These are phyloP conservation scores for Acanthopleura granulata DNA, from an alignment of 2,888 invertebrate genomes.

Conservation along the genomic window DNA sequence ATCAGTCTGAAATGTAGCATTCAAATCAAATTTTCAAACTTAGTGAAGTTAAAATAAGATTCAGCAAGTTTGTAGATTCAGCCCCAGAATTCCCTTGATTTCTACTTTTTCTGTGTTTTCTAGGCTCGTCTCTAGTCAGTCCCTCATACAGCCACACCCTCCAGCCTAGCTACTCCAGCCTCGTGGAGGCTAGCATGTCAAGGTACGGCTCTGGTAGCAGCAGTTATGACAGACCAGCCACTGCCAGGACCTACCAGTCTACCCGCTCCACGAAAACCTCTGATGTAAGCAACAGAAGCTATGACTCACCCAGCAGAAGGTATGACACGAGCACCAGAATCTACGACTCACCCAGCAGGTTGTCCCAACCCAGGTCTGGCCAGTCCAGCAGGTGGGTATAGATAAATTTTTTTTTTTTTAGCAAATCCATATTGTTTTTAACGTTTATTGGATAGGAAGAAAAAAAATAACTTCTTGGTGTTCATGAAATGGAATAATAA, in stretches of 20 bases:
- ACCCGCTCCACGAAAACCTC: background rate
- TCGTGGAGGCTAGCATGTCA: constrained; percentile 6
- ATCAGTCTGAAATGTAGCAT: too few relatives aligned
- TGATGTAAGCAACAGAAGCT: background rate
- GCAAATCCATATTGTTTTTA: too few relatives aligned
- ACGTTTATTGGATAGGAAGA: too few relatives aligned
- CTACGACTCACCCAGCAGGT: constrained; percentile 3
- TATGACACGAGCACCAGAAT: constrained; percentile 4
- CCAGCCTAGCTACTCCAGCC: background rate
- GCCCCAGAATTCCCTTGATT: too few relatives aligned
- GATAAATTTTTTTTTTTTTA: background rate
- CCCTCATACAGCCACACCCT: background rate
- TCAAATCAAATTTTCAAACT: too few relatives aligned
- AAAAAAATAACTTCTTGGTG: too few relatives aligned
- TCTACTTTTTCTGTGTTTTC: background rate
- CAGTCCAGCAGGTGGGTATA: constrained; percentile 5
- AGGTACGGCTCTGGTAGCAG: background rate
- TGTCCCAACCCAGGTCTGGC: background rate
- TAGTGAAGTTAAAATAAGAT: too few relatives aligned
- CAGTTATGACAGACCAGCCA: background rate
- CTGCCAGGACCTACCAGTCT: background rate
- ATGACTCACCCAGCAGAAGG: constrained; percentile 8
- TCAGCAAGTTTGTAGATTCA: too few relatives aligned
- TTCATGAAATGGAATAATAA: too few relatives aligned
- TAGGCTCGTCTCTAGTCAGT: background rate